These are phyloP conservation scores for Charanyca ferruginea DNA, from an alignment of 2,888 invertebrate genomes.

Conservation along the genomic window DNA sequence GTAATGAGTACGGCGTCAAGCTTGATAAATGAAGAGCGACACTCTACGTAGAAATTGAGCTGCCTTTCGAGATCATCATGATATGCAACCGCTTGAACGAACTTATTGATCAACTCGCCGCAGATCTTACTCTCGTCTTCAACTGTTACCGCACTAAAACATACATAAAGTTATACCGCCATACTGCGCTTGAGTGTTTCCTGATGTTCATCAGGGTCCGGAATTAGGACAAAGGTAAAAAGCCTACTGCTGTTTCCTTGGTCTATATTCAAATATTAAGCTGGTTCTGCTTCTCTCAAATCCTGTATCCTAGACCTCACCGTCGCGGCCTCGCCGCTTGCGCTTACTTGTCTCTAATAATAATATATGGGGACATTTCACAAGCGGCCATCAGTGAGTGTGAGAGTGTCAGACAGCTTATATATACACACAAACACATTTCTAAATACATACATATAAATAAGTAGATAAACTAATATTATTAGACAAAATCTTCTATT, in stretches of 20 bases:
- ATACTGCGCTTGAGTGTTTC: neutral
- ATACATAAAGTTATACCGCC: constrained; percentile 52
- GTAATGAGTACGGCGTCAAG: constrained; percentile 96
- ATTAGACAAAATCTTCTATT: too few species aligned
- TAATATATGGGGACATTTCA: too few species aligned
- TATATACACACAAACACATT: too few species aligned
- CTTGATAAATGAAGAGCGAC: constrained; percentile 97
- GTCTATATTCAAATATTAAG: neutral
- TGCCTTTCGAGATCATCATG: constrained; percentile 97
- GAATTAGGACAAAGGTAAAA: neutral
- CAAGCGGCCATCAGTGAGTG: too few species aligned
- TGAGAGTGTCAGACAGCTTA: too few species aligned
- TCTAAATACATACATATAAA: too few species aligned
- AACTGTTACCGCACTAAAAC: constrained; percentile 95
- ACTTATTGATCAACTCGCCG: constrained; percentile 95
- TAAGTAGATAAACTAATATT: too few species aligned
- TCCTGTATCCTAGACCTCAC: too few species aligned
- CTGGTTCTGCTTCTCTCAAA: neutral
- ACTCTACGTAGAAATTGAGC: constrained; percentile 98
- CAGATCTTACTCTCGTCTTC: constrained; percentile 98
- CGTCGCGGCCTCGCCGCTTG: too few species aligned
- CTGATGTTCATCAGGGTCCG: neutral
- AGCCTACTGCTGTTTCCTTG: neutral
- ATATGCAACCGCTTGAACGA: constrained; percentile 95
- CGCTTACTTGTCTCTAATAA: too few species aligned